phyloP scores from a whole-genome alignment of 2,888 invertebrate genomes.

The Copidosoma aretas region DNA sequence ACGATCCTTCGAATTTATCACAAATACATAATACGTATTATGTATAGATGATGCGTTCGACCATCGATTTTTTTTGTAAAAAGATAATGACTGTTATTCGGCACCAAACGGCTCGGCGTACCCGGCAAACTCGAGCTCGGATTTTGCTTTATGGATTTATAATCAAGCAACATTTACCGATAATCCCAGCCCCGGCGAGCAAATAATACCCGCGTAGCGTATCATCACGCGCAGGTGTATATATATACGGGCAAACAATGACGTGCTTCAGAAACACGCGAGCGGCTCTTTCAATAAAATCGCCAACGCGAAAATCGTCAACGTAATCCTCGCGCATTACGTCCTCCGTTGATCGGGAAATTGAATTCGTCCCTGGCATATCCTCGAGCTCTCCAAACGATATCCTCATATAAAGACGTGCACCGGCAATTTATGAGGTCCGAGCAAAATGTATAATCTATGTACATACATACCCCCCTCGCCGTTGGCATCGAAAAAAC shows the following conservation, averaged over 20 bases:
- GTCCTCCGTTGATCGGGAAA: slow-evolving; percentile 19
- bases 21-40: background rate
- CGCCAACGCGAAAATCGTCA: background rate
- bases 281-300: background rate
- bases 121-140: background rate
- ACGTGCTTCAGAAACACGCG: background rate
- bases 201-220: background rate
- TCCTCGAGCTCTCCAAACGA: background rate
- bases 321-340: background rate
- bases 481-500: background rate
- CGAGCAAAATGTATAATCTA: too few relatives aligned
- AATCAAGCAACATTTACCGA: background rate
- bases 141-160: background rate
- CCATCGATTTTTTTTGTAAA: too few relatives aligned
- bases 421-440: slow-evolving; percentile 26
- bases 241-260: background rate
- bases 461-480: slow-evolving; percentile 28
- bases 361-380: slow-evolving; percentile 30
- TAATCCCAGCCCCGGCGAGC: background rate
- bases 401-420: slow-evolving; percentile 10
- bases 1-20: background rate
- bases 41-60: background rate
- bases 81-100: background rate
- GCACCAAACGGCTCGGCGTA: background rate
- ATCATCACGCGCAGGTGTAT: background rate